Evolutionary conservation across 2,888 invertebrate species (phyloP), one percentile per base, ranked within the genome.

Genomic region (Oxycera nigricornis): DNA sequence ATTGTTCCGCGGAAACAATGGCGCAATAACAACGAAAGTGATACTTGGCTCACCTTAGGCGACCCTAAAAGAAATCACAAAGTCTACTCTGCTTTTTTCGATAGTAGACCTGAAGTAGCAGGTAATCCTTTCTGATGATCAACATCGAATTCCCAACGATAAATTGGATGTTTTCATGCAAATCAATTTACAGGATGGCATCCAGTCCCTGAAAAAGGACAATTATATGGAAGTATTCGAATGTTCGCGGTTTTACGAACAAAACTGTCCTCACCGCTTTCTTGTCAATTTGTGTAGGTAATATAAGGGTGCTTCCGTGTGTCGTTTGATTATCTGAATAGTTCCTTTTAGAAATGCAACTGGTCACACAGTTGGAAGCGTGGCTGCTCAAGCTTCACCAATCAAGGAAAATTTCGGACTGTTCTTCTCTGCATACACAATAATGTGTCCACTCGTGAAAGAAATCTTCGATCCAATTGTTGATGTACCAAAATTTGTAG

Each of bases 321-420:
- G 24, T 22, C n/a, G n/a, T n/a, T n/a, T n/a, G n/a, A n/a, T n/a
- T 55, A 55, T 11, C 68, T 72, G 22, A n/a, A n/a, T n/a, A n/a
- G n/a, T n/a, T n/a, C n/a, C n/a, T n/a, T n/a, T n/a, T n/a, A 81
- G 81, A 61, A 82, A 80, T 41, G 81, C 81, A 59, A 82, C 83
- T 76, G 82, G 80, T 30, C 79, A 78, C 17, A 78, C 80, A 20
- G 17, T 20, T n/a, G n/a, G n/a, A n/a, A n/a, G n/a, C n/a, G 75
- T 78, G 17, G 83, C 84, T 1, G 81, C 82, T 73, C 80, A 82
- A 77, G 84, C 85, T 35, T 81, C 82, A 35, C 81, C 86, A 46
- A 83, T 88, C 76, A 81, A 85, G 22, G 88, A 88, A 52, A 84
- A 87, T 78, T 86, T 86, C 82, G 83, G 85, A 52, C 82, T 86